Base-by-base conservation (phyloP, 1,140 invertebrate species). In the Lordiphosa clarofinis region DNA sequence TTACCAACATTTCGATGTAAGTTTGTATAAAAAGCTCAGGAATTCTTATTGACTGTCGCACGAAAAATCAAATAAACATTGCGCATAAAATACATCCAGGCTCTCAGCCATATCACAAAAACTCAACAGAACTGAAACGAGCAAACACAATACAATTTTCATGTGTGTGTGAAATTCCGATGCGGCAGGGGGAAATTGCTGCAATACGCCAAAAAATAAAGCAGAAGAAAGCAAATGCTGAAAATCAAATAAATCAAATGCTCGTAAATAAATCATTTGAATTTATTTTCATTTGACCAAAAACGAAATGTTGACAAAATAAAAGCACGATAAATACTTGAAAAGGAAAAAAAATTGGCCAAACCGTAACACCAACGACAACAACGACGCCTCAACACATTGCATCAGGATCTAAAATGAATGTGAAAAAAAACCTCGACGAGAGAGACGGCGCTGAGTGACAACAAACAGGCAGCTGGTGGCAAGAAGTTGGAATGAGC, bases 251-350 rank as follows among this genome's bases (percentile, higher is more conserved):
- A 84, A 86, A 84, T 84, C 78, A 84, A 84, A 84, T 78, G 61
- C 78, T 84, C 78, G 78, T 84, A 86, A 84, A 84, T 84, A 84
- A 84, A 84, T 84, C 78, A 84, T 84, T 84, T 84, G 78, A 84
- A 84, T 84, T 86, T 84, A 86, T 84, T 86, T 84, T 78, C 79
- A 86, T 84, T 86, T 71, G 75, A 40, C 54, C 67, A 57, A 61
- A 67, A 70, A 57, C 56, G 75, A 79, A 79, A 79, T 79, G 75
- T 71, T 73, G 65, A 71, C 79, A 84, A 78, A 84, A 84, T 84
- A 84, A 84, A 86, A 78, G 76, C 78, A 78, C 78, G 58, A 81
- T 82, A 84, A 82, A 82, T 73, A 84, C 76, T 59, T 43, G 33
- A 84, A 72, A 67, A 54, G 19, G 19, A 4, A 4, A 4, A 64